Percentiles rank a stretch among this genome's conserved stretches.
Conservation (phyloP, 1,140 invertebrate genomes). For the Atta texana region DNA sequence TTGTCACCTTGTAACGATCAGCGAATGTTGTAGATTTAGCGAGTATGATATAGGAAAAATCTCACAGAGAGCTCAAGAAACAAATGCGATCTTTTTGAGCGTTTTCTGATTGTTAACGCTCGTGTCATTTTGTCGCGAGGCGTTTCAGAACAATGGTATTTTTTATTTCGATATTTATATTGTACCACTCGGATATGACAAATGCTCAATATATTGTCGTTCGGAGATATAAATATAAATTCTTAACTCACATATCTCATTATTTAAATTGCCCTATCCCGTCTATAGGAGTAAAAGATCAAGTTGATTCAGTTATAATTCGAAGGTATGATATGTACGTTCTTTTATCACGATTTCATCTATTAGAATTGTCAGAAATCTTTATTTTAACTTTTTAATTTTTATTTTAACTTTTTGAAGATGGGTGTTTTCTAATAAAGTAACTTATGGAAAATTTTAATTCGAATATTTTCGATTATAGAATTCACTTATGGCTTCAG, state of each 20-base stretch:
- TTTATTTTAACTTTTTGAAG: too few relatives aligned
- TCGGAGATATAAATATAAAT: slow-evolving; percentile 27
- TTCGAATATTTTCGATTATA: too few relatives aligned
- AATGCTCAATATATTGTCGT: slow-evolving; percentile 26
- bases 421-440: too few relatives aligned
- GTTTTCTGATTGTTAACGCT: background rate
- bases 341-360: background rate
- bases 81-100: background rate
- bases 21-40: background rate
- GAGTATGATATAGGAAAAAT: background rate
- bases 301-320: background rate
- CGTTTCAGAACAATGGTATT: slow-evolving; percentile 13
- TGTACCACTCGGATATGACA: slow-evolving; percentile 23
- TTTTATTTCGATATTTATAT: slow-evolving; percentile 53
- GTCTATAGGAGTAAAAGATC: background rate
- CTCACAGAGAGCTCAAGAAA: slow-evolving; percentile 9
- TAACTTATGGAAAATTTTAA: too few relatives aligned
- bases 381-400: background rate
- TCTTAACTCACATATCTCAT: background rate
- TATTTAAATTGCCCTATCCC: background rate
- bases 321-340: background rate
- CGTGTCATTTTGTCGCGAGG: background rate
- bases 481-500: too few relatives aligned
- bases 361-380: background rate
- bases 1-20: background rate